These are phyloP conservation scores for Chloroceryle inda DNA, from an alignment of 2,797 vertebrate species.

Conservation along the genomic window DNA sequence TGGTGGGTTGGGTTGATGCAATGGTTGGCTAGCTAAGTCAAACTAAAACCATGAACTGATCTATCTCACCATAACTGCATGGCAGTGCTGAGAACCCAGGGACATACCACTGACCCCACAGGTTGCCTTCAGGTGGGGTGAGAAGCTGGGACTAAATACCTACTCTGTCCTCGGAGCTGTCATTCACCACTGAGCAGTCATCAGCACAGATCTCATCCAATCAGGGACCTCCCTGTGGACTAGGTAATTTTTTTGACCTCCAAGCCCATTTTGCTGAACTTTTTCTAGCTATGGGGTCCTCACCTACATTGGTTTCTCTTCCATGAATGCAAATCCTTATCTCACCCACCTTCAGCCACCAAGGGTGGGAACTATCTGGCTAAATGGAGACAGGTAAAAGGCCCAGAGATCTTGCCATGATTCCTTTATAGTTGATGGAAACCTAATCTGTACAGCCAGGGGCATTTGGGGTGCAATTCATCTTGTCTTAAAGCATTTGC, in stretches of 20 bases:
- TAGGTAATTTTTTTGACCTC: neutral
- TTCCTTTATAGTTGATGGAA: conserved; percentile 2
- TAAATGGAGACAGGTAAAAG: neutral
- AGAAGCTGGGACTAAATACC: neutral
- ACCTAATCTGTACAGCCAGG: neutral
- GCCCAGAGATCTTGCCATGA: neutral
- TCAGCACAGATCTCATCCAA: neutral
- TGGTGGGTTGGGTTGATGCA: neutral
- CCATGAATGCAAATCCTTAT: neutral
- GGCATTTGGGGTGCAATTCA: neutral
- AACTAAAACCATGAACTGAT: neutral
- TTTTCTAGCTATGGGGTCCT: neutral
- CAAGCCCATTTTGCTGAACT: neutral
- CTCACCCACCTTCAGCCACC: neutral
- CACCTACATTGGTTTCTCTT: neutral
- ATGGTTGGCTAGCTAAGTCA: neutral
- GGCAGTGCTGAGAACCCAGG: neutral
- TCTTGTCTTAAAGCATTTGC: neutral
- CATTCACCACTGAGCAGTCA: neutral
- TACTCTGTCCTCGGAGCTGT: neutral
- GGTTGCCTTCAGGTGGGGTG: neutral
- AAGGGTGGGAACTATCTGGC: neutral
- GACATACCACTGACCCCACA: accelerated
- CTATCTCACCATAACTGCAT: neutral
- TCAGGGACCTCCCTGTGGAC: neutral